A percentile compares a stretch with the other conserved stretches of the same genome.
phyloP scores from a whole-genome alignment of 2,113 vertebrate genomes.

The Myotis yumanensis region DNA sequence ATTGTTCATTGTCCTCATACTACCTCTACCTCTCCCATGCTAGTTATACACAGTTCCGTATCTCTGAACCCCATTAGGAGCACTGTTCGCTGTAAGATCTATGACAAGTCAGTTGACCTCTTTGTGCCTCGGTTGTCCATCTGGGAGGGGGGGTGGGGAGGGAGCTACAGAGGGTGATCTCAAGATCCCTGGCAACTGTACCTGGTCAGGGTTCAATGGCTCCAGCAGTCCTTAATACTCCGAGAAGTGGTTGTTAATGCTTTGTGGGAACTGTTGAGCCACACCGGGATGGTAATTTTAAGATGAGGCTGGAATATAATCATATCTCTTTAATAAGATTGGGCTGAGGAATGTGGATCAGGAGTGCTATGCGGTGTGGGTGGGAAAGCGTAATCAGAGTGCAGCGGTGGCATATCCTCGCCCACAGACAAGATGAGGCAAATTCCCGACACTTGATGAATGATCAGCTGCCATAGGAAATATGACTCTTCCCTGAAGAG shows the following conservation, averaged over 20 bases:
- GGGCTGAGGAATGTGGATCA: background rate
- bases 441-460: background rate
- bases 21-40: background rate
- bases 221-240: background rate
- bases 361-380: background rate
- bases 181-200: background rate
- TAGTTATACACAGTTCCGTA: background rate
- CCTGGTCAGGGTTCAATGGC: background rate
- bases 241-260: background rate
- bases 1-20: slow-evolving; percentile 33
- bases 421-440: background rate
- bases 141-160: background rate
- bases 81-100: background rate
- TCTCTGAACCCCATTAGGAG: background rate
- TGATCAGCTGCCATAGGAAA: background rate
- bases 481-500: slow-evolving; percentile 32
- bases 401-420: background rate
- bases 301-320: background rate
- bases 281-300: background rate
- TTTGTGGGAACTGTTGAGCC: background rate
- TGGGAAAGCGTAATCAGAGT: background rate
- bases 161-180: background rate
- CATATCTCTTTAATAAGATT: background rate
- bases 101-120: background rate
- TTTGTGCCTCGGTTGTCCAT: background rate